These are phyloP conservation scores for Gallinago media DNA, from an alignment of 2,113 vertebrate genomes.

Conservation along the genomic window DNA sequence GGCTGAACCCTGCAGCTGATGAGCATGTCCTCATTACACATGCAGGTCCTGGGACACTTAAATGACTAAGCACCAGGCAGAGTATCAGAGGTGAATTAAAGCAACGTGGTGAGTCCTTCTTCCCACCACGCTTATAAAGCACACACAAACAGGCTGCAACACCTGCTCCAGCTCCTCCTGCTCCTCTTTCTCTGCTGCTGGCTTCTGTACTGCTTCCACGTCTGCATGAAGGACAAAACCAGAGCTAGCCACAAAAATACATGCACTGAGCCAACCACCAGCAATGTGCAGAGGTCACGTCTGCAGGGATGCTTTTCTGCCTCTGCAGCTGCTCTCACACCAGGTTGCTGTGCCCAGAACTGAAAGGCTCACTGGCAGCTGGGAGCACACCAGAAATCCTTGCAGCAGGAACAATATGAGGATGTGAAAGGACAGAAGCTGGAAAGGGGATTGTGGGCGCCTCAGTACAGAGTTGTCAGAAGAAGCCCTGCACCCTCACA, in stretches of 20 bases:
- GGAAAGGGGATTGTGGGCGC: accelerated
- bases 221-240: not conserved
- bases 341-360: not conserved
- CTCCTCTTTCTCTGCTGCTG: not conserved
- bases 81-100: not conserved
- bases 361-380: not conserved
- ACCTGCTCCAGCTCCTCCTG: not conserved
- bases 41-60: not conserved
- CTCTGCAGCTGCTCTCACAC: not conserved
- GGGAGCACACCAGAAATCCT: not conserved
- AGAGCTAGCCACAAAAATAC: not conserved
- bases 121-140: not conserved
- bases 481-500: not conserved
- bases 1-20: not conserved
- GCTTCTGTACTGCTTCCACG: not conserved
- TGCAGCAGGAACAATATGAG: not conserved
- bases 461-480: not conserved
- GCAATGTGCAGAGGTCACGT: not conserved
- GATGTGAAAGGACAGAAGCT: not conserved
- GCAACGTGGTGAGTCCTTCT: not conserved
- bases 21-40: not conserved
- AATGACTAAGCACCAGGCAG: constrained; percentile 4
- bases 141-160: not conserved
- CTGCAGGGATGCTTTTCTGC: not conserved
- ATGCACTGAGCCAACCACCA: not conserved